Evolutionary conservation across 2,797 vertebrate species (phyloP), one percentile per base, ranked within the genome.

Genomic region (Centroberyx gerrardi): DNA sequence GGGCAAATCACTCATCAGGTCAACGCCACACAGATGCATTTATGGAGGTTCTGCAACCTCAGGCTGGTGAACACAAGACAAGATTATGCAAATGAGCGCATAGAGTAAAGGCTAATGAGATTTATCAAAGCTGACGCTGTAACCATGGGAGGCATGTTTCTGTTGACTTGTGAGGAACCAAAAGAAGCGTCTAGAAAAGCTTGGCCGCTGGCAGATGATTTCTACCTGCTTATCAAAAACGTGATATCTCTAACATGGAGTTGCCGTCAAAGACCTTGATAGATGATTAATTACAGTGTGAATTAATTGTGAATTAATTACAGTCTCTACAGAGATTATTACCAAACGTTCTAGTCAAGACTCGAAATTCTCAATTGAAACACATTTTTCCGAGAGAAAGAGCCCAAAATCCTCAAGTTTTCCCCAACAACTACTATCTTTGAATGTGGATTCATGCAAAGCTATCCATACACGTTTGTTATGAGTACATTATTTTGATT

Each of bases 261-360:
- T 68, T 80, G 80, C 74, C 4, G 60, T 49, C 66, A 79, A 85
- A 87, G 83, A 85, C 78, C 71, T 83, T 87, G 81, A 61, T 51
- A 68, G 75, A 83, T 85, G 73, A 84, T 90, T 91, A 91, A 88
- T 92, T 90, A 91, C 80, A 52, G 63, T 42, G 72, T 63, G 44
- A 86, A 89, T 89, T 90, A 84, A 87, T 85, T 86, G 62, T 40
- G 72, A 88, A 76, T 89, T 88, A 91, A 91, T 91, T 86, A 90
- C 80, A 76, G 74, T 76, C 59, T 84, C 33, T 55, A 52, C 17
- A 71, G 78, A 78, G 55, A 63, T 65, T 68, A n/a, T 68, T 67
- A 67, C 51, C 33, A 40, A 22, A 56, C 31, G 68, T 72, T 70
- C 60, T 44, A 72, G 78, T 78, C 49, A 84, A 61, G 59, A 75